Percentiles rank a stretch among this genome's conserved stretches.
Conservation (phyloP, 1,140 invertebrate species). For the Leptopilina boulardi region DNA sequence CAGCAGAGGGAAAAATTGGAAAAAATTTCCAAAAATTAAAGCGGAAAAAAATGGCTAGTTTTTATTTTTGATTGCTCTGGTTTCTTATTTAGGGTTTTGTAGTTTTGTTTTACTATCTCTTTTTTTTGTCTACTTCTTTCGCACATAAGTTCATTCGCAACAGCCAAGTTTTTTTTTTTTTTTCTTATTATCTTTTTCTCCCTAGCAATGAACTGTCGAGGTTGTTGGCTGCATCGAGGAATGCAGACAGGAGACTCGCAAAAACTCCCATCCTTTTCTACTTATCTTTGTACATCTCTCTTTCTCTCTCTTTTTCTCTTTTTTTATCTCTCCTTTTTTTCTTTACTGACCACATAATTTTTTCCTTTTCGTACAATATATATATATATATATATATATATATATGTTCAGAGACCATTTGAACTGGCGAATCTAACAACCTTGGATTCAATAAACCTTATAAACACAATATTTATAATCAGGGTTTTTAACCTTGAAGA, state of each 20-base stretch:
- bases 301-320: neutral
- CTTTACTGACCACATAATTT: conserved; percentile 11
- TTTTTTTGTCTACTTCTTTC: conserved; percentile 24
- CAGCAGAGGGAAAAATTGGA: neutral
- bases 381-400: too few relatives aligned
- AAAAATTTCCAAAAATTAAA: neutral
- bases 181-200: conserved; percentile 33
- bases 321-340: conserved; percentile 1
- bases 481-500: neutral
- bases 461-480: too few relatives aligned
- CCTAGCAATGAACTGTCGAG: conserved; percentile 55
- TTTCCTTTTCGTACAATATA: neutral
- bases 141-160: conserved; percentile 22
- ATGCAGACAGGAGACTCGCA: conserved; percentile 63
- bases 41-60: neutral
- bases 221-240: conserved; percentile 64
- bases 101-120: neutral
- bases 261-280: conserved; percentile 56
- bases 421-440: conserved; percentile 4
- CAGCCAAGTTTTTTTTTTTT: conserved; percentile 30
- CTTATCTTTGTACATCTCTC: conserved; percentile 20
- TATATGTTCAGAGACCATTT: neutral
- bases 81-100: neutral
- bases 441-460: neutral
- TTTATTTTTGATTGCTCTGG: neutral